phyloP scores from a whole-genome alignment of 2,888 invertebrate genomes.

The Hypercompe scribonia region DNA sequence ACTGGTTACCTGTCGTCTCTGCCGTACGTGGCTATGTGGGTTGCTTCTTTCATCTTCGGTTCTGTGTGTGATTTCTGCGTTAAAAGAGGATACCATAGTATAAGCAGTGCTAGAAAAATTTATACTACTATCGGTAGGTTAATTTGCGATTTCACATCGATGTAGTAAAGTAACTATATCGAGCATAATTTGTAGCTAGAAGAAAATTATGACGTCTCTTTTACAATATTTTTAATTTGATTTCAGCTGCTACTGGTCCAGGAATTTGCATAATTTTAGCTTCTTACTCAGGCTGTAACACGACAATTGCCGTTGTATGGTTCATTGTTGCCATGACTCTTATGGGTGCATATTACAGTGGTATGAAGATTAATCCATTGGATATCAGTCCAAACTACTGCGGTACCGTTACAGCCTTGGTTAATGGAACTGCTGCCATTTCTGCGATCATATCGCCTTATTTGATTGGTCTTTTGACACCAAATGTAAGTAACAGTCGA shows the following conservation, averaged over 20 bases:
- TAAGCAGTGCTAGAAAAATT: constrained; percentile 87
- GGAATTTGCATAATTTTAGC: constrained; percentile 88
- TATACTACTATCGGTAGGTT: constrained; percentile 89
- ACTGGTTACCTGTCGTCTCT: constrained; percentile 88
- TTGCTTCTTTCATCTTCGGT: constrained; percentile 88
- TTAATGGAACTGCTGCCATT: constrained; percentile 88
- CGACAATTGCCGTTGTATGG: constrained; percentile 84
- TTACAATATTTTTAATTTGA: background rate
- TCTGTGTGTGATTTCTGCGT: constrained; percentile 90
- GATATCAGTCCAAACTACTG: constrained; percentile 89
- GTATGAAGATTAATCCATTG: constrained; percentile 89
- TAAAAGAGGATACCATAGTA: constrained; percentile 84
- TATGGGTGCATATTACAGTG: constrained; percentile 91
- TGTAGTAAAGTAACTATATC: background rate
- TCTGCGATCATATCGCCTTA: constrained; percentile 88
- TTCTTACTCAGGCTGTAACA: constrained; percentile 88
- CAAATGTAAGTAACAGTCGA: constrained; percentile 79
- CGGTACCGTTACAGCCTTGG: constrained; percentile 88
- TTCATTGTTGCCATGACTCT: constrained; percentile 89
- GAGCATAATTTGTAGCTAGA: background rate
- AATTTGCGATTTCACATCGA: background rate
- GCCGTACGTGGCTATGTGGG: constrained; percentile 90
- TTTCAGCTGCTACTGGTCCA: constrained; percentile 88
- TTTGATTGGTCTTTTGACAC: constrained; percentile 87
- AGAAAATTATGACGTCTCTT: background rate